phyloP scores from a whole-genome alignment of 2,888 invertebrate species.

The Cephus runcator region DNA sequence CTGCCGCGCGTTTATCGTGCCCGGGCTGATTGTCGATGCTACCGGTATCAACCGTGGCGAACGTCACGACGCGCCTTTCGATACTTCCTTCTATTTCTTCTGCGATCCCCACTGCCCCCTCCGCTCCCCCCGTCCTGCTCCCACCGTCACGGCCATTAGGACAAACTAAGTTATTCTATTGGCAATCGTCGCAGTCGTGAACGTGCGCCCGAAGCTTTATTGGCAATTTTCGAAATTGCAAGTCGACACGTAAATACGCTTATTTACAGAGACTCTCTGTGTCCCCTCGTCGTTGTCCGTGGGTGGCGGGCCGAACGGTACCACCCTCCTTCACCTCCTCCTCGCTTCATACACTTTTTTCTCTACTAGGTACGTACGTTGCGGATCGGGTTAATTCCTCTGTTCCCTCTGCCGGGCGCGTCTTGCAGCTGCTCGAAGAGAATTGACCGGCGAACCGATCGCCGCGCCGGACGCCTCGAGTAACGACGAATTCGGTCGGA shows the following conservation, averaged over 20 bases:
- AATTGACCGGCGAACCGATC: too few relatives aligned
- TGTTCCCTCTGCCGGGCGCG: too few relatives aligned
- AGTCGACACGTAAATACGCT: conserved; percentile 32
- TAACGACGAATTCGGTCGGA: too few relatives aligned
- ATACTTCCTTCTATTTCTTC: conserved; percentile 10
- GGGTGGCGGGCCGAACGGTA: not conserved
- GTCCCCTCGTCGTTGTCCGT: not conserved
- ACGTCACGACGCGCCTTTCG: not conserved
- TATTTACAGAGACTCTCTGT: conserved; percentile 18
- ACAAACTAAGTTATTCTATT: conserved; percentile 29
- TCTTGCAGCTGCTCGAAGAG: too few relatives aligned
- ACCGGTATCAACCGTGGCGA: too few relatives aligned
- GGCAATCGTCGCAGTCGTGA: conserved; percentile 25
- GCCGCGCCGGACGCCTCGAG: too few relatives aligned
- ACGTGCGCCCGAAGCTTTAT: conserved; percentile 29
- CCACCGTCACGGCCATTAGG: conserved; percentile 22
- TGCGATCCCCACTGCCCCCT: not conserved
- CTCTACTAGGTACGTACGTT: too few relatives aligned
- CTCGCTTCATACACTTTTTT: too few relatives aligned
- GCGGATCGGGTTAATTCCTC: too few relatives aligned
- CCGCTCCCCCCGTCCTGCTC: not conserved
- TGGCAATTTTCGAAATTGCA: conserved; percentile 43
- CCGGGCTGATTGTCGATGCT: too few relatives aligned
- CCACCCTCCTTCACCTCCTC: too few relatives aligned
- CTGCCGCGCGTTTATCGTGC: too few relatives aligned